phyloP scores from a whole-genome alignment of 1,140 invertebrate genomes.

The Cardiocondyla obscurior region DNA sequence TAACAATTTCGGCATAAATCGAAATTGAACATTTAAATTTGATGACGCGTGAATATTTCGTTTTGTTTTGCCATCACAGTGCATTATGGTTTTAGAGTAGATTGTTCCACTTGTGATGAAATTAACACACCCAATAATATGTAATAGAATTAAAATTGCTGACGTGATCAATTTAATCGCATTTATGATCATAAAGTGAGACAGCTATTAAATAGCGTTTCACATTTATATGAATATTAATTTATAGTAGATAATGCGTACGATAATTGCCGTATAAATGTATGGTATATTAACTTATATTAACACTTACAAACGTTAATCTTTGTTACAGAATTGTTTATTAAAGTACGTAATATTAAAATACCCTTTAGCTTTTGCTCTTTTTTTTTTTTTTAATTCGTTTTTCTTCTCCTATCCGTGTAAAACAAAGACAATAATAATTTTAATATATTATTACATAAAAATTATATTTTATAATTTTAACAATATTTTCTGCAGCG shows the following conservation, averaged over 20 bases:
- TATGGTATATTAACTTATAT: neutral
- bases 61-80: conserved; percentile 19
- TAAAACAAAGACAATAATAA: neutral
- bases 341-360: neutral
- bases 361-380: neutral
- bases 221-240: conserved; percentile 23
- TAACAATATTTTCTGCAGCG: neutral
- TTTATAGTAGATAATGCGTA: conserved; percentile 15
- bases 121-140: conserved; percentile 15
- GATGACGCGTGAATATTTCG: neutral
- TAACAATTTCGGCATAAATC: neutral
- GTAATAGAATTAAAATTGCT: conserved; percentile 25
- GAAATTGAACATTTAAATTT: neutral
- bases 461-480: neutral
- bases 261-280: neutral
- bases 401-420: neutral
- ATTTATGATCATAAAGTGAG: conserved; percentile 33
- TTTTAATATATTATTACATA: neutral
- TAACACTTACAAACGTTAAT: neutral
- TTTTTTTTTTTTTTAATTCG: neutral
- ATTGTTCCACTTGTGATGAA: neutral
- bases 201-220: conserved; percentile 24
- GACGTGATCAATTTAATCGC: conserved; percentile 25
- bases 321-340: neutral
- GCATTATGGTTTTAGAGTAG: neutral